Evolutionary conservation across 2,797 vertebrate species (phyloP).

Genomic region (Manis pentadactyla): DNA sequence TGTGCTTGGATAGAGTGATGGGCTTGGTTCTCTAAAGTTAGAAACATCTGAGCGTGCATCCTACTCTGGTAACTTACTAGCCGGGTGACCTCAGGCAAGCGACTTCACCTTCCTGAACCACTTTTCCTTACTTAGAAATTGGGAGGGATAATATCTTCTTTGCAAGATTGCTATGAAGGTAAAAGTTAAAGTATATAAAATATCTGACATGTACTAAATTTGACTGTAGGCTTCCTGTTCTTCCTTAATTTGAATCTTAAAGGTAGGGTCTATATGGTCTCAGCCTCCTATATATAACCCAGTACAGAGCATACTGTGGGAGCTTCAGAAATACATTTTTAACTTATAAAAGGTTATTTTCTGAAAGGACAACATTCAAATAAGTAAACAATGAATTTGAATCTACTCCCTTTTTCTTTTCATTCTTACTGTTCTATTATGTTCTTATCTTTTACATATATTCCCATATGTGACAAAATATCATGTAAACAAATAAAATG

Average conservation of each 20-base stretch:
- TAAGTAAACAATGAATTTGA: constrained; percentile 43
- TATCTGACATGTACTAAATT: neutral
- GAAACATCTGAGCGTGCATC: neutral
- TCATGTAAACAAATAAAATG: neutral
- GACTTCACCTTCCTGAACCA: neutral
- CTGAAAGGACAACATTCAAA: neutral
- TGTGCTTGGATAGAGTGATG: neutral
- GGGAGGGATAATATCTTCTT: neutral
- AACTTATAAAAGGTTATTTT: neutral
- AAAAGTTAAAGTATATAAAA: neutral
- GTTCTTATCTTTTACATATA: neutral
- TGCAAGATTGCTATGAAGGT: neutral
- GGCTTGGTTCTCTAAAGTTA: neutral
- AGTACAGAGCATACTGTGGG: neutral
- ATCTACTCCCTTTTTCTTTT: neutral
- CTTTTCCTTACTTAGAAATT: neutral
- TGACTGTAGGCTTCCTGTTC: neutral
- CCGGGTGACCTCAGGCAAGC: neutral
- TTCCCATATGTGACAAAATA: constrained; percentile 22
- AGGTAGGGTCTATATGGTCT: neutral
- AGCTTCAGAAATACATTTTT: neutral
- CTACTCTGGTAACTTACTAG: neutral
- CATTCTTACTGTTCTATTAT: neutral
- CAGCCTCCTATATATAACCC: too few species aligned
- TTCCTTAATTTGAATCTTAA: neutral